Evolutionary conservation across 92 coral and sea anemone genomes (phyloP), one percentile per base, ranked within the genome.

Genomic region (Actinernus sp.): DNA sequence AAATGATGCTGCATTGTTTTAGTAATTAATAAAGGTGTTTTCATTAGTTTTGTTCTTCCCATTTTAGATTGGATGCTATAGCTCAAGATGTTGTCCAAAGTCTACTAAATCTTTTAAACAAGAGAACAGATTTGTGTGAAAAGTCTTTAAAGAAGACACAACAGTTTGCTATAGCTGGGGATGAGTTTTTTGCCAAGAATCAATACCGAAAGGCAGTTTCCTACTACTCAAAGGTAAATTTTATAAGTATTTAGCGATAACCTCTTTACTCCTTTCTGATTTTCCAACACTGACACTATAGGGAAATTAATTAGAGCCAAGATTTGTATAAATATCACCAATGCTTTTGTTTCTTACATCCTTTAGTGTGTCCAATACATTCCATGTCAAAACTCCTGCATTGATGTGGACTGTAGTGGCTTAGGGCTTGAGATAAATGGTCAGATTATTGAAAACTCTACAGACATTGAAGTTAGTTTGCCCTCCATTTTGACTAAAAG

Each of bases 161-260:
- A 26, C 77, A 81, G 56, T 73, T 73, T 13, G 31, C 39, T 4
- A 16, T 24, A 27, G 79, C 76, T 21, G 92, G 86, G 29, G 87
- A 86, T 69, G 86, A 72, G 20, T 76, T 70, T 23, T 53, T 81
- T 17, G 41, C 61, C n/a, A 57, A 71, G 44, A 81, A 65, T 19
- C 86, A 86, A 62, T 90, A 69, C 78, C 65, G 83, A 47, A 76
- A 69, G 54, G 92, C 92, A 65, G 76, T 90, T 33, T 62, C 85
- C 34, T 58, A 63, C 41, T 90, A 80, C 26, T 81, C 85, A 34
- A 61, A 86, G 97, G 97, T 90, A 83, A 61, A 17, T 40, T 19
- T 14, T 31, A 48, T 17, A 9, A 22, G 55, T 48, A 22, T n/a
- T 20, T 2, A 22, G 11, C 3, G n/a, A n/a, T n/a, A n/a, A n/a